Percentiles rank a stretch among this genome's conserved stretches.
These are phyloP conservation scores for Paragorgia papillata DNA, from an alignment of 92 coral and sea anemone genomes.

Conservation along the genomic window DNA sequence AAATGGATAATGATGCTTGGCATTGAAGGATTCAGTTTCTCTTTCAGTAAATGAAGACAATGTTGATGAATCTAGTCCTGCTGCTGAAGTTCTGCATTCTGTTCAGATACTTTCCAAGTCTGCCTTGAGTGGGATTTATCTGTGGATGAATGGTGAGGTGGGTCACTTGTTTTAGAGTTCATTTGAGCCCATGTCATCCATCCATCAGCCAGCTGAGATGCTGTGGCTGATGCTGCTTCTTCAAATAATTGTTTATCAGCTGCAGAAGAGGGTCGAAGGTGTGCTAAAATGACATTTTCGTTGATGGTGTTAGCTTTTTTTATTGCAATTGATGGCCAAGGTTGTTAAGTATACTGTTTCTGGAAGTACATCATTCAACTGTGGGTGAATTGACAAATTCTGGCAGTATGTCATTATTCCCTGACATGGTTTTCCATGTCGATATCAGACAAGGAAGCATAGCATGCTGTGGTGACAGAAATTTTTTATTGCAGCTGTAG, in stretches of 20 bases:
- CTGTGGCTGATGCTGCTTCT: slow-evolving; percentile 23
- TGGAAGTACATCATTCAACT: background rate
- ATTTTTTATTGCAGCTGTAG: too few relatives aligned
- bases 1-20: too few relatives aligned
- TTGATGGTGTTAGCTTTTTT: too few relatives aligned
- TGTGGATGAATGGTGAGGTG: too few relatives aligned
- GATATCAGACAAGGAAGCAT: too few relatives aligned
- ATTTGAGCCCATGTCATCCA: too few relatives aligned
- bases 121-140: background rate
- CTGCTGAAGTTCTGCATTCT: slow-evolving; percentile 61
- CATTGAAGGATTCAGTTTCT: too few relatives aligned
- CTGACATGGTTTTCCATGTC: too few relatives aligned
- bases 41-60: slow-evolving; percentile 54
- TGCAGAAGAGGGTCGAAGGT: too few relatives aligned
- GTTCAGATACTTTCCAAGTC: slow-evolving; percentile 44
- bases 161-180: background rate
- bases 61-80: slow-evolving; percentile 64
- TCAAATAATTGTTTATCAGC: slow-evolving; percentile 16
- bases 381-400: background rate
- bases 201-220: background rate
- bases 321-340: too few relatives aligned
- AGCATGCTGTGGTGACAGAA: too few relatives aligned
- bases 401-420: background rate
- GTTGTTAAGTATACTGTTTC: background rate
- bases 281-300: too few relatives aligned